Conservation (phyloP, 2,113 vertebrate genomes). For the Prunella fulvescens region DNA sequence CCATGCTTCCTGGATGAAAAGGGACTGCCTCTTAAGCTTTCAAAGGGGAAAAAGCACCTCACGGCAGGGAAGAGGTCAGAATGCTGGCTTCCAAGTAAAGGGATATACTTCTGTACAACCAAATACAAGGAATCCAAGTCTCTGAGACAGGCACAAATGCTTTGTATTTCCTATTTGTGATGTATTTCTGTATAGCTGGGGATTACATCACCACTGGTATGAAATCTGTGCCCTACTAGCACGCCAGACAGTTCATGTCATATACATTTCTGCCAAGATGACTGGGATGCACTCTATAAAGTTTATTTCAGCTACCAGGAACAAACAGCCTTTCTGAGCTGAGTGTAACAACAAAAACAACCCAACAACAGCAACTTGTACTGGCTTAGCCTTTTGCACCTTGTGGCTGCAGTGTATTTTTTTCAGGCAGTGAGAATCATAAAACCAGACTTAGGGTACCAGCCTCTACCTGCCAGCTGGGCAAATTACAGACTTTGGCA, state of each 20-base stretch:
- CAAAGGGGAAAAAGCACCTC: conserved; percentile 21
- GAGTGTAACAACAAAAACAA: not conserved
- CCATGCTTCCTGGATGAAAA: conserved; percentile 13
- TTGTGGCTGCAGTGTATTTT: not conserved
- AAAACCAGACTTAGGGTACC: not conserved
- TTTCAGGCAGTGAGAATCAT: not conserved
- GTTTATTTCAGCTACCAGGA: not conserved
- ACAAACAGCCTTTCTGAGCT: not conserved
- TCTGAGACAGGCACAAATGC: not conserved
- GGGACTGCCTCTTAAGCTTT: conserved; percentile 13
- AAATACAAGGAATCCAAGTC: not conserved
- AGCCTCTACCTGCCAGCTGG: not conserved
- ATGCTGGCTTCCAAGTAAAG: not conserved
- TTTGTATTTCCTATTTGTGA: not conserved
- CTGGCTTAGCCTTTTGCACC: not conserved
- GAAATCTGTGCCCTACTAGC: not conserved
- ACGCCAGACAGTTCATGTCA: not conserved
- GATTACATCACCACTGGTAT: not conserved
- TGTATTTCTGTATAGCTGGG: not conserved
- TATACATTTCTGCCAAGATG: not conserved
- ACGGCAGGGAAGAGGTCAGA: conserved; percentile 20
- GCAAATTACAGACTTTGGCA: not conserved
- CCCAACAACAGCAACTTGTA: not conserved
- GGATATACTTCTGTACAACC: not conserved
- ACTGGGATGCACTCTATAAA: not conserved